Conservation (phyloP, 2,797 vertebrate species). For the Alca torda region DNA sequence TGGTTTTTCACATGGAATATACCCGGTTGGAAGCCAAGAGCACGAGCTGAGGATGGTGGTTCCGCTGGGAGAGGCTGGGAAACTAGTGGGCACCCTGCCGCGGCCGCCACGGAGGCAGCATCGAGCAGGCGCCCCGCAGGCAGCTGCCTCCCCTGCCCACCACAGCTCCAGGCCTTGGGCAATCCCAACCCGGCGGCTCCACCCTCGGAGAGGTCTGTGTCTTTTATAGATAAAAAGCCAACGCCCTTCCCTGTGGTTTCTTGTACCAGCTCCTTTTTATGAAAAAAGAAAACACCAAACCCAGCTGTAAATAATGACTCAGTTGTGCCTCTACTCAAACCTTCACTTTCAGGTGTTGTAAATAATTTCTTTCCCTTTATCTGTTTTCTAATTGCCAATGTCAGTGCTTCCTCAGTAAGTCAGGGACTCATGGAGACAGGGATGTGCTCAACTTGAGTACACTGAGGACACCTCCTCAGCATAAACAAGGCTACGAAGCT, state of each 20-base stretch:
- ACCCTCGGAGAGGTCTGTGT: neutral
- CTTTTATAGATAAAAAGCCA: neutral
- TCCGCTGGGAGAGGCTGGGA: neutral
- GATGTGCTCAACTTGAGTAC: neutral
- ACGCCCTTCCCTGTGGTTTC: neutral
- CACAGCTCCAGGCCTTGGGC: neutral
- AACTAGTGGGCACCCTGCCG: accelerated
- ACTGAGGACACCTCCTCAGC: neutral
- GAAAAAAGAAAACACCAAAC: neutral
- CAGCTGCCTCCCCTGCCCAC: neutral
- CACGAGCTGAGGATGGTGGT: neutral
- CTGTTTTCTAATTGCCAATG: neutral
- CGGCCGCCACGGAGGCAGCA: neutral
- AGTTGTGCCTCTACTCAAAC: neutral
- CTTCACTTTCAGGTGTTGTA: no score
- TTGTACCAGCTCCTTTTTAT: neutral
- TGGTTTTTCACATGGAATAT: neutral
- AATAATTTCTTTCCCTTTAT: neutral
- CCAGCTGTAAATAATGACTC: neutral
- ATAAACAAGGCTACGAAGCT: neutral
- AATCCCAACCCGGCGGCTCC: neutral
- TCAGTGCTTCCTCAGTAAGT: neutral
- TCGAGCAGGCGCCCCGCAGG: neutral
- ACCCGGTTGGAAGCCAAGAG: no score
- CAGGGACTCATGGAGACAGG: neutral